Conservation (phyloP, 2,888 invertebrate genomes). For the Caenorhabditis angaria region DNA sequence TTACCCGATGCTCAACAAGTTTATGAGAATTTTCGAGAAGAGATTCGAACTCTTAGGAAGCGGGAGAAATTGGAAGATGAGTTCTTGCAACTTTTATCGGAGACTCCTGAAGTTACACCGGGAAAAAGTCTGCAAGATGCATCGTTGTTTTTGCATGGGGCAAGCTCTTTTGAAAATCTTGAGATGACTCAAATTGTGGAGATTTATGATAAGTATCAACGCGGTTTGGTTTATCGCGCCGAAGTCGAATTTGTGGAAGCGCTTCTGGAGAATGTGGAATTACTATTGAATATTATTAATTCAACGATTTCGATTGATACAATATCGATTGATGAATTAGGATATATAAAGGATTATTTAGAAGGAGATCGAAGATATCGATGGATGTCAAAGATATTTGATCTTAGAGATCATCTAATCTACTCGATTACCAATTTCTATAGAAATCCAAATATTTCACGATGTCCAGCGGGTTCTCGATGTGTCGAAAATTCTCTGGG, state of each 20-base stretch:
- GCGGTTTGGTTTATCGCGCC: slow-evolving; percentile 14
- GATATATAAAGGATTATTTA: slow-evolving; percentile 20
- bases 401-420: slow-evolving; percentile 90
- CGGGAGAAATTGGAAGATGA: slow-evolving; percentile 48
- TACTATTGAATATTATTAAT: slow-evolving; percentile 36
- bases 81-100: slow-evolving; percentile 43
- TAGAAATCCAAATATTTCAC: slow-evolving; percentile 33
- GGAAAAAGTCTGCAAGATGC: slow-evolving; percentile 47
- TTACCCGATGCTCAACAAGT: slow-evolving; percentile 31
- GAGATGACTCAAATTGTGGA: slow-evolving; percentile 45
- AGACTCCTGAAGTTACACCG: slow-evolving; percentile 46
- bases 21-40: slow-evolving; percentile 27
- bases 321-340: slow-evolving; percentile 13
- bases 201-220: slow-evolving; percentile 57
- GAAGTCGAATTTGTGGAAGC: slow-evolving; percentile 54
- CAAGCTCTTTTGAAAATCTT: slow-evolving; percentile 42
- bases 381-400: slow-evolving; percentile 89
- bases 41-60: slow-evolving; percentile 8
- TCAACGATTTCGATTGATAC: background rate
- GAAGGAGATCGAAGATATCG: slow-evolving; percentile 79
- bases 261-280: slow-evolving; percentile 55
- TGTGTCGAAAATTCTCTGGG: slow-evolving; percentile 50
- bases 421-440: slow-evolving; percentile 78
- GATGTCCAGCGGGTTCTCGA: slow-evolving; percentile 42
- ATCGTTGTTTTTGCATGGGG: slow-evolving; percentile 36